Conservation (phyloP, 1,140 invertebrate species). For the Rhyacophila brunnea region DNA sequence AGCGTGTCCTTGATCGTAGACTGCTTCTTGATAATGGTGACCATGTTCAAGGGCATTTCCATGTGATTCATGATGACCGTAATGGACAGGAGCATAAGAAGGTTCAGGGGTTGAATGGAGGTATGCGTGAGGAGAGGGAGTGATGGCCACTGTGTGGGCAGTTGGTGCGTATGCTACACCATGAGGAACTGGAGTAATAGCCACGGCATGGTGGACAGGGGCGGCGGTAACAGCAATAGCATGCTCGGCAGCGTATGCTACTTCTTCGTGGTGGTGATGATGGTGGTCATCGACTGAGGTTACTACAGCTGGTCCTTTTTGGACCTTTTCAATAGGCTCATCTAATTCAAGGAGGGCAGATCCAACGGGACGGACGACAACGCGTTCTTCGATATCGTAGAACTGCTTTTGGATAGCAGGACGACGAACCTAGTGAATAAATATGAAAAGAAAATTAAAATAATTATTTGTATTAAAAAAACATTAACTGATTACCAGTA, state of each 20-base stretch:
- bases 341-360: constrained; percentile 62
- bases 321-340: constrained; percentile 59
- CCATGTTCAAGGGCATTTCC: not conserved
- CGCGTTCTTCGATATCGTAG: constrained; percentile 64
- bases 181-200: constrained; percentile 17
- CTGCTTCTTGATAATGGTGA: constrained; percentile 6
- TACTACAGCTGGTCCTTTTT: constrained; percentile 53
- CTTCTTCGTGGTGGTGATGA: constrained; percentile 24
- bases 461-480: constrained; percentile 1
- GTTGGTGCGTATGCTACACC: constrained; percentile 33
- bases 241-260: constrained; percentile 10
- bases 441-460: too few relatives aligned
- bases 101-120: constrained; percentile 2
- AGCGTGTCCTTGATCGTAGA: constrained; percentile 16
- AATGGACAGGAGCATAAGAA: constrained; percentile 12
- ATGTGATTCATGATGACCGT: constrained; percentile 7
- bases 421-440: constrained; percentile 51
- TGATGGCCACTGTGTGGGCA: constrained; percentile 31
- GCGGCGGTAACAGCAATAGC: constrained; percentile 9
- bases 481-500: not conserved
- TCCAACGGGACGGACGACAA: constrained; percentile 62
- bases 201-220: constrained; percentile 7
- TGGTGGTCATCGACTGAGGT: constrained; percentile 37
- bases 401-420: constrained; percentile 67
- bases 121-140: constrained; percentile 29